Evolutionary conservation across 1,140 invertebrate genomes (phyloP).

Genomic region (Thalassaphorura encarpata): DNA sequence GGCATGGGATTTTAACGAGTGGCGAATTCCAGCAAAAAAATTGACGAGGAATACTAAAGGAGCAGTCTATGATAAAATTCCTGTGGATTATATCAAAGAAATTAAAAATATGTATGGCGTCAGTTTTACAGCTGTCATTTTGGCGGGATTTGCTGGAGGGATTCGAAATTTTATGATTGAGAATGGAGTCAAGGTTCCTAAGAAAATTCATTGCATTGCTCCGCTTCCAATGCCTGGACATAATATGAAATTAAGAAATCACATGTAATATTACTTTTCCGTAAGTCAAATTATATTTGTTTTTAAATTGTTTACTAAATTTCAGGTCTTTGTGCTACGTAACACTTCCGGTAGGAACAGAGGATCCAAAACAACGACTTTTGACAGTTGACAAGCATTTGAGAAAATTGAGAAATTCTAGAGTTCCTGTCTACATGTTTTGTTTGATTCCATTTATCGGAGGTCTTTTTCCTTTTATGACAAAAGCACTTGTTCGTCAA

Average conservation of each 20-base stretch:
- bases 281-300: background rate
- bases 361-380: slow-evolving; percentile 2
- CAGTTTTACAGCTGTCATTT: slow-evolving; percentile 13
- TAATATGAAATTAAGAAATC: slow-evolving; percentile 22
- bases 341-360: slow-evolving; percentile 10
- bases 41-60: background rate
- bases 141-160: slow-evolving; percentile 15
- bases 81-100: slow-evolving; percentile 15
- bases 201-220: slow-evolving; percentile 8
- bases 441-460: slow-evolving; percentile 2
- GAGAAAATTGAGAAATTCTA: background rate
- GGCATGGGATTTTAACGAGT: slow-evolving; percentile 13
- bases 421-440: background rate
- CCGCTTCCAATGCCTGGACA: slow-evolving; percentile 17
- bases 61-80: background rate
- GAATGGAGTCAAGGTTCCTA: slow-evolving; percentile 15
- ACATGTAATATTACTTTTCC: slow-evolving; percentile 9
- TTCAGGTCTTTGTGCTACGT: background rate
- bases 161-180: slow-evolving; percentile 20
- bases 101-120: slow-evolving; percentile 8
- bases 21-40: slow-evolving; percentile 4
- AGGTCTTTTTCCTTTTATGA: background rate
- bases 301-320: background rate
- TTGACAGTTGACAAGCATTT: slow-evolving; percentile 1
- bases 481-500: background rate